These are phyloP conservation scores for Montipora capitata DNA, from an alignment of 92 coral and sea anemone genomes.

Conservation along the genomic window DNA sequence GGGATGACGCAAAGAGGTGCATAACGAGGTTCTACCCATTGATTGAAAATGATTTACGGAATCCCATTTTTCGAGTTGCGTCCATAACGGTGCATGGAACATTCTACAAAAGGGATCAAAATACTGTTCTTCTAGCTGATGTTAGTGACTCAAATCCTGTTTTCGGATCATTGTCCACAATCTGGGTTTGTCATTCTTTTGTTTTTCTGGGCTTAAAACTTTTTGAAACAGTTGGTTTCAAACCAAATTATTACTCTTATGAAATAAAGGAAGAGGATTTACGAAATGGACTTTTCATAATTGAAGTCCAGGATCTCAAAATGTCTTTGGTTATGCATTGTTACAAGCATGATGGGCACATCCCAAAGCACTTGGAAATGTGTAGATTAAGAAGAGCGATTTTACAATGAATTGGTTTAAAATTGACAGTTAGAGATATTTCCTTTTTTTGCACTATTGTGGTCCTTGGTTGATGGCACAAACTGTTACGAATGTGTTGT, in stretches of 20 bases:
- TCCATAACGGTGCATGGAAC: neutral
- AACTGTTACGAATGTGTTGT: too few species aligned
- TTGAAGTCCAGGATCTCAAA: neutral
- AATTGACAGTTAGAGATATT: too few species aligned
- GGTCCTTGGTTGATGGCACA: too few species aligned
- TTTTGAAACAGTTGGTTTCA: slow-evolving; percentile 3
- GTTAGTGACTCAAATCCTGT: neutral
- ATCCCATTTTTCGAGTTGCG: neutral
- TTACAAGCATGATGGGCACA: neutral
- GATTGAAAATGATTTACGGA: neutral
- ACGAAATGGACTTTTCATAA: neutral
- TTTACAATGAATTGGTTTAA: too few species aligned
- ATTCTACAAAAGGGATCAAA: neutral
- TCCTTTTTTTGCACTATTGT: too few species aligned
- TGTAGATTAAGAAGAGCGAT: too few species aligned
- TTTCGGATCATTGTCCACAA: neutral
- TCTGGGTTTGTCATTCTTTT: neutral
- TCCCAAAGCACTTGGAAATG: too few species aligned
- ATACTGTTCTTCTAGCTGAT: neutral
- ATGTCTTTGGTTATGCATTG: neutral
- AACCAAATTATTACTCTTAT: neutral
- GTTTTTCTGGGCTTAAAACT: slow-evolving; percentile 17
- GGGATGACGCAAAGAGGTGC: neutral
- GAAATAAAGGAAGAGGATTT: slow-evolving; percentile 2
- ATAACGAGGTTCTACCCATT: slow-evolving; percentile 1